phyloP scores from a whole-genome alignment of 2,888 invertebrate genomes.

The Odiellus spinosus region DNA sequence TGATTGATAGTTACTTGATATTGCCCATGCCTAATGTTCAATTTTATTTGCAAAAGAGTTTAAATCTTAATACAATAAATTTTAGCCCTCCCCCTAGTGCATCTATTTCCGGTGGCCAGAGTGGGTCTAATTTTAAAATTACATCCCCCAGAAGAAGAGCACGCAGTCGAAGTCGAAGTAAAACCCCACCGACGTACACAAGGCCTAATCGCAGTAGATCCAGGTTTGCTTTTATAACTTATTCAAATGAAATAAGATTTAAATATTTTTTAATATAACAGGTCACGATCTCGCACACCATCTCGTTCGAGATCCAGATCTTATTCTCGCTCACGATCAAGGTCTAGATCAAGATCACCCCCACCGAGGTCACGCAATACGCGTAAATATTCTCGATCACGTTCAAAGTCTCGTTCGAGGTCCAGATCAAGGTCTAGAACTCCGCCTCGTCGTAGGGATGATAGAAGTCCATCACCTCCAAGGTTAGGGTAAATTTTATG shows the following conservation, averaged over 20 bases:
- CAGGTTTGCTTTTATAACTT: constrained; percentile 1
- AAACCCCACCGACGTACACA: background rate
- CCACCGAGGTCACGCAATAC: constrained; percentile 5
- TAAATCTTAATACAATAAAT: too few species aligned
- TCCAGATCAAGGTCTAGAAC: constrained; percentile 22
- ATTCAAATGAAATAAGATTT: background rate
- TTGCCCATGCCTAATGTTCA: too few species aligned
- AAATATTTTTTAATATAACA: constrained; percentile 3
- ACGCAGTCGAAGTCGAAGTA: constrained; percentile 9
- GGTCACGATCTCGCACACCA: constrained; percentile 19
- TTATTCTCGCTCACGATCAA: constrained; percentile 16
- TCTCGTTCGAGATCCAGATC: constrained; percentile 23
- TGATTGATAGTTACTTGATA: too few species aligned
- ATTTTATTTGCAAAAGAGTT: too few species aligned
- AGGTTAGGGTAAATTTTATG: constrained; percentile 49
- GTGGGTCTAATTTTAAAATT: too few species aligned
- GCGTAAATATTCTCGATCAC: background rate
- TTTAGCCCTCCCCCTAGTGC: too few species aligned
- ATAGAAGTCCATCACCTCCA: constrained; percentile 47
- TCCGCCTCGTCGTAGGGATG: constrained; percentile 19
- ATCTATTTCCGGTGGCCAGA: too few species aligned
- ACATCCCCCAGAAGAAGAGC: too few species aligned
- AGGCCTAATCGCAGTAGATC: too few species aligned
- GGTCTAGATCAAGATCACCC: constrained; percentile 24
- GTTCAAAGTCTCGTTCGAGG: constrained; percentile 13